These are phyloP conservation scores for Sorex maritimensis DNA, from an alignment of 2,797 vertebrate species.

Conservation along the genomic window DNA sequence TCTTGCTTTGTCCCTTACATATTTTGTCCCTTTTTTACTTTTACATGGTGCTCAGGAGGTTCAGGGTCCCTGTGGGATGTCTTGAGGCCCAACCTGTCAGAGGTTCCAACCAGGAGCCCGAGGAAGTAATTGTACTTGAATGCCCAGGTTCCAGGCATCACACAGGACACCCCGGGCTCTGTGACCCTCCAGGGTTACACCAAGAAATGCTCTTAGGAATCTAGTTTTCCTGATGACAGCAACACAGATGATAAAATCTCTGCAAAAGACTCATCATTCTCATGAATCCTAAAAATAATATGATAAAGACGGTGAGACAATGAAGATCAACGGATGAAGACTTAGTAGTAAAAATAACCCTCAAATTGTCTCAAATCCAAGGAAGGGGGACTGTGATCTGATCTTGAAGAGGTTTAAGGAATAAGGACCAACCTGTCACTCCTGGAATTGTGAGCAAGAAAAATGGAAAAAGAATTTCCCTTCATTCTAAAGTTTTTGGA, in stretches of 20 bases:
- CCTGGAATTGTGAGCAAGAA: not conserved
- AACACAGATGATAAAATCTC: not conserved
- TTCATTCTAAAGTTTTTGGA: not conserved
- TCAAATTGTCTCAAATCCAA: not conserved
- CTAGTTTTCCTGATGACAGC: not conserved
- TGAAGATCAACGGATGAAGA: not conserved
- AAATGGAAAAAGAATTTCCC: not conserved
- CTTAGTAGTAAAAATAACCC: not conserved
- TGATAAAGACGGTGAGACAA: not conserved
- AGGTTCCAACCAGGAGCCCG: no score
- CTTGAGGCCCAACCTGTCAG: no score
- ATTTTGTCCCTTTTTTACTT: not conserved
- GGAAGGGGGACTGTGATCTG: not conserved
- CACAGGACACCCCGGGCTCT: no score
- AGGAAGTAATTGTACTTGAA: no score
- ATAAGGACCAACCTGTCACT: not conserved
- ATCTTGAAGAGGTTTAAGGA: not conserved
- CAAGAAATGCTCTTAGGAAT: no score
- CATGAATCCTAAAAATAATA: not conserved
- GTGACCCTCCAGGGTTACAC: no score
- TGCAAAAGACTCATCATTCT: not conserved
- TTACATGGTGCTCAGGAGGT: no score
- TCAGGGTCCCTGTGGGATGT: no score
- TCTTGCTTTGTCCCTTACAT: slow-evolving; percentile 3
- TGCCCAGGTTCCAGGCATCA: no score